Base-by-base conservation (phyloP, 2,113 vertebrate genomes). In the Ophiodon elongatus region DNA sequence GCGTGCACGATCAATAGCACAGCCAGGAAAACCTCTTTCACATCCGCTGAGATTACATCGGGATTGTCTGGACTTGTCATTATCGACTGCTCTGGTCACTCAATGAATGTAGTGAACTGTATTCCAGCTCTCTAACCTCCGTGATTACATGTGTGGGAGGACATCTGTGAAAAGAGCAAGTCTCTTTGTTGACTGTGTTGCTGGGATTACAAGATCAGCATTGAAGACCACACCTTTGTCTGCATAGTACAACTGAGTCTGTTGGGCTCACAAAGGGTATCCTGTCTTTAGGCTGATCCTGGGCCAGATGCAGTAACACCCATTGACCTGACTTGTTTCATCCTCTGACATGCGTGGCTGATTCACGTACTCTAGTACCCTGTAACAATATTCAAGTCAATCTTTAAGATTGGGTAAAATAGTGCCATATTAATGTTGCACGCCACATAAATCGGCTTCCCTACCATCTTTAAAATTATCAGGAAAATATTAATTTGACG, bases 221-320 rank as follows among this genome's bases (percentile, higher is more conserved):
- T 1, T 57, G 85, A 87, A 79, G 90, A 88, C 92, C 91, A 88
- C 92, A 92, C 92, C 93, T 93, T 91, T 91, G 87, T 92, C 92
- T 93, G 90, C 86, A 83, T 66, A 87, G 86, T 73, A 78, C 79
- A 88, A 88, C 83, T 78, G 78, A 2, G 59, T 78, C 76, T 90
- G 59, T 90, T 82, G 59, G 75, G 76, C 79, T 78, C 74, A 90
- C 85, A 91, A 88, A 89, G 74, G 63, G 37, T 77, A 88, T 92
- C 87, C 87, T 92, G 88, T 87, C 85, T 80, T 83, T 71, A 37
- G 52, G 57, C 67, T 69, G 66, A 82, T 73, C 41, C 66, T 83
- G 47, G 80, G 69, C 43, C 82, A 80, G 45, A 89, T 76, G 62
- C 71, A 82, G 73, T 77, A 80, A 85, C 83, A 84, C 80, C 74